Percentiles rank a stretch among this genome's conserved stretches.
These are phyloP conservation scores for Hozukius guyotensis DNA, from an alignment of 2,797 vertebrate species.

Conservation along the genomic window DNA sequence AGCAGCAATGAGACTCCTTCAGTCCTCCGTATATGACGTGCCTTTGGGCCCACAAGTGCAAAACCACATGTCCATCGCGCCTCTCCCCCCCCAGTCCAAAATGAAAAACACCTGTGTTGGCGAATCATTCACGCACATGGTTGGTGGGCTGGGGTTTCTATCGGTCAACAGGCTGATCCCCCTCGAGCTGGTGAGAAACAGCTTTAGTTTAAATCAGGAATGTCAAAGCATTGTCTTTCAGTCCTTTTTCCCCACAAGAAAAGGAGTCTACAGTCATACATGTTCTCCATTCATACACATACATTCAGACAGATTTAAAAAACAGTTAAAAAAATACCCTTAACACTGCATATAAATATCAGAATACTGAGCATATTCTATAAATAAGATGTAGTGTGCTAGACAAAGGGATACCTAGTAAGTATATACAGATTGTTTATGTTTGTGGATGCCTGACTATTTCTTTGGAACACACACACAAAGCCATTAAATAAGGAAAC, in stretches of 20 bases:
- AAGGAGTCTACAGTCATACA: slow-evolving; percentile 46
- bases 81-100: slow-evolving; percentile 1
- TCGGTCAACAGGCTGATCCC: slow-evolving; percentile 42
- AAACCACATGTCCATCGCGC: slow-evolving; percentile 54
- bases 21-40: slow-evolving; percentile 33
- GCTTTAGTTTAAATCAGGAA: slow-evolving; percentile 71
- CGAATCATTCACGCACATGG: slow-evolving; percentile 35
- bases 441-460: slow-evolving; percentile 47
- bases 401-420: slow-evolving; percentile 72
- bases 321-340: slow-evolving; percentile 71
- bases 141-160: slow-evolving; percentile 39
- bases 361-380: slow-evolving; percentile 88
- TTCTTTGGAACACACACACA: slow-evolving; percentile 73
- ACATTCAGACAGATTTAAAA: slow-evolving; percentile 31
- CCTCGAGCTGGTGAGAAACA: slow-evolving; percentile 37
- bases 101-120: slow-evolving; percentile 59
- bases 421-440: slow-evolving; percentile 64
- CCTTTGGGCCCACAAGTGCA: slow-evolving; percentile 53
- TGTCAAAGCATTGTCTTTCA: slow-evolving; percentile 70
- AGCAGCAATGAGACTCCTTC: slow-evolving; percentile 33
- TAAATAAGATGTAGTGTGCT: slow-evolving; percentile 78
- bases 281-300: slow-evolving; percentile 41
- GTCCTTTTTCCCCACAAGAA: slow-evolving; percentile 38
- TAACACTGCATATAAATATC: slow-evolving; percentile 91
- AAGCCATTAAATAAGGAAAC: slow-evolving; percentile 53